phyloP scores from a whole-genome alignment of 1,140 invertebrate species.

The Ips nitidus region DNA sequence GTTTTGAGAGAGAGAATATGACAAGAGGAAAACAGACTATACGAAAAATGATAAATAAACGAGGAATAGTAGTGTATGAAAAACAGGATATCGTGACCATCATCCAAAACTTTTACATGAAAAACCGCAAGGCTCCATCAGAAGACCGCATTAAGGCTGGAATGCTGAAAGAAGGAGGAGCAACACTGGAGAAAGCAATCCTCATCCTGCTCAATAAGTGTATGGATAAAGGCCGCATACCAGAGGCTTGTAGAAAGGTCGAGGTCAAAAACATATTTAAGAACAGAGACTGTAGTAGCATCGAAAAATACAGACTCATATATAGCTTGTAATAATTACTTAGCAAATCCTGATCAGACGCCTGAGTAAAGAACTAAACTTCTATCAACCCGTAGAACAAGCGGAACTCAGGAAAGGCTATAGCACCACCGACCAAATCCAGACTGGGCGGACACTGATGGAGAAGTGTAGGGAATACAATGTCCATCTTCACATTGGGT shows the following conservation, averaged over 20 bases:
- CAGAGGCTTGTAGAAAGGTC: not conserved
- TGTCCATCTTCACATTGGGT: too few species aligned
- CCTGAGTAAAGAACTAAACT: too few species aligned
- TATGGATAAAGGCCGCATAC: conserved; percentile 28
- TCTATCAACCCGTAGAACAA: too few species aligned
- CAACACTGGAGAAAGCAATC: conserved; percentile 7
- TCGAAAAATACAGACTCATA: too few species aligned
- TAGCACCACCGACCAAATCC: too few species aligned
- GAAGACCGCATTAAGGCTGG: not conserved
- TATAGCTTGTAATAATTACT: too few species aligned
- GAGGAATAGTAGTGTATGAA: conserved; percentile 1
- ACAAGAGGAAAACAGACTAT: not conserved
- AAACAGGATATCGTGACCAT: not conserved
- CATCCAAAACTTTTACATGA: not conserved
- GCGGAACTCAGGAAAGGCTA: too few species aligned
- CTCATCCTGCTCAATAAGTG: conserved; percentile 10
- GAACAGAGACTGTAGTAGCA: too few species aligned
- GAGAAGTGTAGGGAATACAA: too few species aligned
- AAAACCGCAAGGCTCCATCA: not conserved
- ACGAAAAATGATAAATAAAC: conserved; percentile 3
- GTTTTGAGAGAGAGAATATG: not conserved
- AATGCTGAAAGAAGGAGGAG: conserved; percentile 8
- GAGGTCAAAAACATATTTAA: not conserved
- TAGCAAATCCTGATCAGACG: too few species aligned
- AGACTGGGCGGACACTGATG: too few species aligned